Evolutionary conservation across 92 coral and sea anemone genomes (phyloP), one percentile per base, ranked within the genome.

Genomic region (Anthopleura xanthogrammica): DNA sequence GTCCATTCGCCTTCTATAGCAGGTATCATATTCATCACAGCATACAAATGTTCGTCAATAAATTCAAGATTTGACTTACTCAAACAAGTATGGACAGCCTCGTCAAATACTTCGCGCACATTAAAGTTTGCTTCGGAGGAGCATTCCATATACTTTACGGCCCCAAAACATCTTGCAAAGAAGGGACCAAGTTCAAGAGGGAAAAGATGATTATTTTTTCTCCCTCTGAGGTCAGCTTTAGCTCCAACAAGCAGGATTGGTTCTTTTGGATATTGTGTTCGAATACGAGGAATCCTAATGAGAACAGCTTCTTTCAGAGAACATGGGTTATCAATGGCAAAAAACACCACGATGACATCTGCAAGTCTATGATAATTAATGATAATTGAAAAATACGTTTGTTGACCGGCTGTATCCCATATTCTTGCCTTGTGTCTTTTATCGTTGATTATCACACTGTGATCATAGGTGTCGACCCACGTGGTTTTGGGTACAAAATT

Each of bases 161-260:
- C 87, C 19, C 82, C 87, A 39, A 77, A 64, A 43, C 42, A 75
- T 50, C 77, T 57, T 12, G 87, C 87, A 77, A 84, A 77, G 11
- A 36, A 68, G 3, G 54, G 77, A 36, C 87, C 87, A 20, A 5
- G 77, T 52, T 50, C 68, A 12, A 41, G 40, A 20, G 82, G 82
- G 14, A 77, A 76, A n/a, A 77, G 52, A 0, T 56, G 52, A 24
- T 12, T 6, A 17, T 11, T 14, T 12, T 48, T 6, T 20, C 3
- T 46, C n/a, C 73, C 43, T 57, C 77, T 77, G 41, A 60, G 76
- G 36, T 84, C 82, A 50, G 58, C 76, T 43, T 36, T 77, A 8
- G 17, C 4, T 46, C 76, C 87, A 76, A 77, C 87, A 24, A 84
- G 52, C 9, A 84, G 82, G 13, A 77, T 65, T 62, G 87, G 87